These are phyloP conservation scores for Liodrosophila aerea DNA, from an alignment of 2,888 invertebrate genomes.

Conservation along the genomic window DNA sequence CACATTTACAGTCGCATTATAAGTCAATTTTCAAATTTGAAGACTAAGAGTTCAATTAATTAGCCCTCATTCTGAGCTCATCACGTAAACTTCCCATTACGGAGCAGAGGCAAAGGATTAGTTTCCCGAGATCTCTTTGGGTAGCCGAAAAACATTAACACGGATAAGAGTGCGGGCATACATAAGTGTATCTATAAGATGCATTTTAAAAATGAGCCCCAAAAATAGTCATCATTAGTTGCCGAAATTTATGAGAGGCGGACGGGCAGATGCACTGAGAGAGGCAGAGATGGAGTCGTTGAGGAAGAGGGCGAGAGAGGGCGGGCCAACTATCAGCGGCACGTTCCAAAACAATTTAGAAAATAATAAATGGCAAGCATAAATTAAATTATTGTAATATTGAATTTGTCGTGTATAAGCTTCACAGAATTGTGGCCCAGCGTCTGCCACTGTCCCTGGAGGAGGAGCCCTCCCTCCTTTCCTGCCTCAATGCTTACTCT, in stretches of 20 bases:
- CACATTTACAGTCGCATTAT: conserved; percentile 18
- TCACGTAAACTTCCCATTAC: conserved; percentile 20
- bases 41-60: conserved; percentile 38
- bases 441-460: conserved; percentile 49
- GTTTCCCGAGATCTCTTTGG: conserved; percentile 23
- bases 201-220: conserved; percentile 10
- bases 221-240: conserved; percentile 67
- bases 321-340: conserved; percentile 51
- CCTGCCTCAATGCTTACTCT: not conserved
- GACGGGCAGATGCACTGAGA: not conserved
- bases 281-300: conserved; percentile 6
- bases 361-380: conserved; percentile 80
- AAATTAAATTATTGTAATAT: conserved; percentile 81
- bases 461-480: conserved; percentile 9
- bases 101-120: conserved; percentile 57
- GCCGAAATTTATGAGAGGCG: conserved; percentile 57
- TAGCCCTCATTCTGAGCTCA: conserved; percentile 33
- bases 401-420: conserved; percentile 51
- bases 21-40: conserved; percentile 9
- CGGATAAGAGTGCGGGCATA: conserved; percentile 55
- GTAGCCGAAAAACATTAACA: conserved; percentile 50
- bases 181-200: conserved; percentile 19
- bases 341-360: conserved; percentile 81
- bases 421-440: conserved; percentile 39
- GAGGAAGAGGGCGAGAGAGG: not conserved